These are phyloP conservation scores for Procambarus clarkii DNA, from an alignment of 1,140 invertebrate genomes.

Conservation along the genomic window DNA sequence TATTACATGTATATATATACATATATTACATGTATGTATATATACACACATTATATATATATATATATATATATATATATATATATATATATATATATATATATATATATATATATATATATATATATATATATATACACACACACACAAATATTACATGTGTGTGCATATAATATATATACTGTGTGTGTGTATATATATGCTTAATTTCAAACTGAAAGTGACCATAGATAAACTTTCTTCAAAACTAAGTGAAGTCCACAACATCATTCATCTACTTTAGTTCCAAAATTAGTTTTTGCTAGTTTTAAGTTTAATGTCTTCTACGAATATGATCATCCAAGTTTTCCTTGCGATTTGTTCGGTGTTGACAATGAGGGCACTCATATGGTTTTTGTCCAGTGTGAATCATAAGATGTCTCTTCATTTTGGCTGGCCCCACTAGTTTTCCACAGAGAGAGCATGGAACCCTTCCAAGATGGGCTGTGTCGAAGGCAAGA, in stretches of 20 bases:
- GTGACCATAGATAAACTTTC: too few relatives aligned
- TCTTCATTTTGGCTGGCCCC: constrained; percentile 63
- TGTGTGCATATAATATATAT: background rate
- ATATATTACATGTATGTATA: too few relatives aligned
- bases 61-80: background rate
- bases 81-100: background rate
- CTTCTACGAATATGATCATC: constrained; percentile 62
- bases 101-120: background rate
- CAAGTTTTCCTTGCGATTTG: constrained; percentile 62
- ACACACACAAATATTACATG: too few relatives aligned
- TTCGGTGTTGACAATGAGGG: constrained; percentile 61
- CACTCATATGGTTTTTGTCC: constrained; percentile 62
- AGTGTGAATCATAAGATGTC: constrained; percentile 64
- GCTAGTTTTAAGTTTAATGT: constrained; percentile 21
- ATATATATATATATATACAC: background rate
- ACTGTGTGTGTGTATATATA: background rate
- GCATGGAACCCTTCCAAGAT: constrained; percentile 55
- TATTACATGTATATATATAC: background rate
- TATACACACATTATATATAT: too few relatives aligned
- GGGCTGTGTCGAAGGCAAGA: constrained; percentile 53
- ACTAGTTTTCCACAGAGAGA: constrained; percentile 65
- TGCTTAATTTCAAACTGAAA: too few relatives aligned
- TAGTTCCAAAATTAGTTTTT: background rate
- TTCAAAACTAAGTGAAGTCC: background rate
- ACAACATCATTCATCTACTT: background rate